A percentile compares a stretch with the other conserved stretches of the same genome.
Evolutionary conservation across 2,797 vertebrate species (phyloP).

Genomic region (Typhlichthys subterraneus): DNA sequence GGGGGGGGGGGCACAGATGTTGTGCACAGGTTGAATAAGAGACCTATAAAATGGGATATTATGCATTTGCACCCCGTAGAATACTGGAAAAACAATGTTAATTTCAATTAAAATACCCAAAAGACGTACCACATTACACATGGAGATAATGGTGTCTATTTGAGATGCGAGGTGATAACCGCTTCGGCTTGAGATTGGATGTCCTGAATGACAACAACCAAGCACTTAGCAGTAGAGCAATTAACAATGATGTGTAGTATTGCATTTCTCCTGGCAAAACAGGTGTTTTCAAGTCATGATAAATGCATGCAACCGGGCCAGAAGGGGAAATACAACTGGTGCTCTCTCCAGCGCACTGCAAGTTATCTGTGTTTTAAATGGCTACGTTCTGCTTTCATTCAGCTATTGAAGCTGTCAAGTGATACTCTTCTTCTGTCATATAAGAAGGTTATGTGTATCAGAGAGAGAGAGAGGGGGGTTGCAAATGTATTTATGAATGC

Average conservation of each 20-base stretch:
- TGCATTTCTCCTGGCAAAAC: conserved; percentile 28
- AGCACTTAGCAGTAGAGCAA: conserved; percentile 1
- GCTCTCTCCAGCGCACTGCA: no score
- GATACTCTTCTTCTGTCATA: no score
- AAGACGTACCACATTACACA: background rate
- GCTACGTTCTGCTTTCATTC: no score
- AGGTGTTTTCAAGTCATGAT: conserved; percentile 13
- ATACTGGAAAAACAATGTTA: conserved; percentile 27
- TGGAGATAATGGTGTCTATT: conserved; percentile 30
- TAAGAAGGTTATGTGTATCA: background rate
- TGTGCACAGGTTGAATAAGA: conserved; percentile 68
- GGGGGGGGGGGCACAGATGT: conserved; percentile 63
- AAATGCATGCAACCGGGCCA: no score
- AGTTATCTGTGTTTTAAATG: no score
- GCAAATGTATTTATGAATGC: conserved; percentile 79
- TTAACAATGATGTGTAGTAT: conserved; percentile 11
- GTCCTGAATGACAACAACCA: conserved; percentile 3
- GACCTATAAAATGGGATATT: conserved; percentile 38
- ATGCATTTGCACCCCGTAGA: conserved; percentile 35
- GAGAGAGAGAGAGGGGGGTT: conserved; percentile 9
- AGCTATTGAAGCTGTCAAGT: no score
- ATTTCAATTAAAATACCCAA: conserved; percentile 28
- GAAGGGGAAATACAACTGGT: no score
- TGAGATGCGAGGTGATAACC: conserved; percentile 24
- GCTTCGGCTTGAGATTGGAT: conserved; percentile 21